Evolutionary conservation across 2,113 vertebrate genomes (phyloP).

Genomic region (Rallus limicola): DNA sequence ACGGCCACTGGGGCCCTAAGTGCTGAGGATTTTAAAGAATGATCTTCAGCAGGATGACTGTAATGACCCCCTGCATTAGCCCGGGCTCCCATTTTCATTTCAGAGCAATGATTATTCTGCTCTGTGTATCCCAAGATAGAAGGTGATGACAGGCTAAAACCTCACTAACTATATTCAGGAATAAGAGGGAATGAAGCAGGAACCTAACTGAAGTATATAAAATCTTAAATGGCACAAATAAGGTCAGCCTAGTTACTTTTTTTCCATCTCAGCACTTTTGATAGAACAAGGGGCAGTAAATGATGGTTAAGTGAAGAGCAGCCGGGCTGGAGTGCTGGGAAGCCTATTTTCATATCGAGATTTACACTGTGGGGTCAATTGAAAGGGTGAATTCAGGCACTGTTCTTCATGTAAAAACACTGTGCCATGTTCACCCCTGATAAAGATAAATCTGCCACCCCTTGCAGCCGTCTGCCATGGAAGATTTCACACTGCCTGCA

Average conservation of each 20-base stretch:
- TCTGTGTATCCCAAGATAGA: conserved; percentile 16
- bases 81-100: conserved; percentile 47
- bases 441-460: not conserved
- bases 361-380: not conserved
- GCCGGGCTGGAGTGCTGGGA: not conserved
- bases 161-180: conserved; percentile 8
- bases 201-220: conserved; percentile 27
- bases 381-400: not conserved
- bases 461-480: fast-evolving
- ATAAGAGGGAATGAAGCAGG: not conserved
- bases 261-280: not conserved
- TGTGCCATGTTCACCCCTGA: not conserved
- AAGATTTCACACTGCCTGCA: not conserved
- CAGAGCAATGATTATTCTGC: conserved; percentile 18
- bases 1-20: not conserved
- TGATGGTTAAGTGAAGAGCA: conserved; percentile 36
- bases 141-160: conserved; percentile 40
- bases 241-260: conserved; percentile 10
- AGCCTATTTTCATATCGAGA: not conserved
- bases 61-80: conserved; percentile 56
- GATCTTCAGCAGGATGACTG: conserved; percentile 17
- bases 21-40: conserved; percentile 37
- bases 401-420: fast-evolving
- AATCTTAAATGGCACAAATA: conserved; percentile 42
- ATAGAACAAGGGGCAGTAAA: not conserved